Evolutionary conservation across 2,113 vertebrate genomes (phyloP).

Genomic region (Etheostoma spectabile): DNA sequence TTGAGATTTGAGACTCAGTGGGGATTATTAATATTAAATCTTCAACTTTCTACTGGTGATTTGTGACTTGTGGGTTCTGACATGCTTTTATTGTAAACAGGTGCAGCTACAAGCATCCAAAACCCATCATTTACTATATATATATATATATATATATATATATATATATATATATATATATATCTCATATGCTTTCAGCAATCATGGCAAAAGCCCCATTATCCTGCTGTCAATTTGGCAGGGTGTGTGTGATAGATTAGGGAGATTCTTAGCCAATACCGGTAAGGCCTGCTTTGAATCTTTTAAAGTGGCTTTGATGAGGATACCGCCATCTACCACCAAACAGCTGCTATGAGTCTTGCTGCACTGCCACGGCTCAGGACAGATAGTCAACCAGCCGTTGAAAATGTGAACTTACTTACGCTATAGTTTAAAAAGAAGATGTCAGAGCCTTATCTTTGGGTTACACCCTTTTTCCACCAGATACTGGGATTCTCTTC

Average conservation of each 20-base stretch:
- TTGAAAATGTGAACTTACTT: conserved; percentile 28
- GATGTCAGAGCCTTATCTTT: conserved; percentile 71
- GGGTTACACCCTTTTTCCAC: conserved; percentile 71
- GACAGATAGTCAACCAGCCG: conserved; percentile 62
- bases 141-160: too few species aligned
- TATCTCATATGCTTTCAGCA: too few species aligned
- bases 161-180: too few species aligned
- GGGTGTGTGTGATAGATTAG: too few species aligned
- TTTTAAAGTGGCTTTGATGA: background rate
- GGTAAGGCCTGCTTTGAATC: background rate
- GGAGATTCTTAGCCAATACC: background rate
- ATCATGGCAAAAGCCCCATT: background rate
- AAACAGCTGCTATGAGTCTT: background rate
- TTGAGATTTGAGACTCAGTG: background rate
- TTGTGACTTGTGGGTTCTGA: background rate
- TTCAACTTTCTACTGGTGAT: background rate
- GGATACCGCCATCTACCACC: conserved; percentile 15
- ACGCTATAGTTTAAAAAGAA: conserved; percentile 40
- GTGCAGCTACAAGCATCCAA: background rate
- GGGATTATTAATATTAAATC: background rate
- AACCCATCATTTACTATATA: background rate
- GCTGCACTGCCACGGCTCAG: conserved; percentile 4
- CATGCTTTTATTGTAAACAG: background rate
- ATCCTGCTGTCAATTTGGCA: background rate
- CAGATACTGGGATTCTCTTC: conserved; percentile 19